A percentile compares a stretch with the other conserved stretches of the same genome.
These are phyloP conservation scores for Arenaria interpres DNA, from an alignment of 2,113 vertebrate genomes.

Conservation along the genomic window DNA sequence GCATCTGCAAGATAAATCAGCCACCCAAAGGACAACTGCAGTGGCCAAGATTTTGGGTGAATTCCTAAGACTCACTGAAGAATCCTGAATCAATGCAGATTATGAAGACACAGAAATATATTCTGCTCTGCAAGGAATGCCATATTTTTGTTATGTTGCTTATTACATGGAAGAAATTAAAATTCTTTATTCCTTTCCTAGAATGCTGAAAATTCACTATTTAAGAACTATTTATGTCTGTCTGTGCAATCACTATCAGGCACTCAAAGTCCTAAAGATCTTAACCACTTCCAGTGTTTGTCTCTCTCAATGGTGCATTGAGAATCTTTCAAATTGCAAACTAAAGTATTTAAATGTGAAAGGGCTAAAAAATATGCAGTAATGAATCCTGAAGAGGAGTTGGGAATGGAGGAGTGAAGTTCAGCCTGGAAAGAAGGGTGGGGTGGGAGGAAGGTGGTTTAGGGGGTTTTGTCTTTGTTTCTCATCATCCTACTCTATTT, in stretches of 20 bases:
- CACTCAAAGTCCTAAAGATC: background rate
- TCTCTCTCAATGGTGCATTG: background rate
- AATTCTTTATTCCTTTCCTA: background rate
- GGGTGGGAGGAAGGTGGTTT: background rate
- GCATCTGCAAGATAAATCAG: background rate
- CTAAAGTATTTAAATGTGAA: background rate
- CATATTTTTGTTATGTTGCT: background rate
- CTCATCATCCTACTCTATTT: background rate
- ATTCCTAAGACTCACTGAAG: background rate
- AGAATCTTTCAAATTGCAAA: background rate
- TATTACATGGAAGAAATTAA: background rate
- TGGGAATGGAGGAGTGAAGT: background rate
- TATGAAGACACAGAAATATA: background rate
- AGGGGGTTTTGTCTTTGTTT: background rate
- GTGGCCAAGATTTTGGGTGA: background rate
- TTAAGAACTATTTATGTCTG: background rate
- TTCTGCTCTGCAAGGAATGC: background rate
- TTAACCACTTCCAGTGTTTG: background rate
- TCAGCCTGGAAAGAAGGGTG: background rate
- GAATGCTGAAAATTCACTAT: background rate
- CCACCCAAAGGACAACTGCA: background rate
- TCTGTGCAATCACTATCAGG: background rate
- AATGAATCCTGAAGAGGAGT: background rate
- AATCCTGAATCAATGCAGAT: background rate
- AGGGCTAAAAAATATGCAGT: background rate